Conservation (phyloP, 2,113 vertebrate species). For the Laterallus jamaicensis region DNA sequence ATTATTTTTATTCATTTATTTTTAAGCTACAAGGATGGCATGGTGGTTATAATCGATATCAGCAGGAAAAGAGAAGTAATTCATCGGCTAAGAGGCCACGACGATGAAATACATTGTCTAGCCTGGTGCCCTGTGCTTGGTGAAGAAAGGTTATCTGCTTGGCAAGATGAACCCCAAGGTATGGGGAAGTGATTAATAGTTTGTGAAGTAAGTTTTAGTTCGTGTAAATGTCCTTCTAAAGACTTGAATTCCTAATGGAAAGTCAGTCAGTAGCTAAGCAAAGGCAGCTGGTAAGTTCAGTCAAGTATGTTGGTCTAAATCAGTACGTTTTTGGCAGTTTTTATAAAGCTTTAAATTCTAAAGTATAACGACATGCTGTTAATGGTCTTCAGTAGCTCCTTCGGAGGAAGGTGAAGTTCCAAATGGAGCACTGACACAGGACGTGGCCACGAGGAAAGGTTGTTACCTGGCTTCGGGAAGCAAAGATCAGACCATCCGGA, state of each 20-base stretch:
- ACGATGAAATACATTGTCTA: constrained; percentile 93
- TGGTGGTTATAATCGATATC: constrained; percentile 91
- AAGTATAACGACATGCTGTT: not conserved
- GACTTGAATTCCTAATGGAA: not conserved
- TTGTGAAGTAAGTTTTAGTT: not conserved
- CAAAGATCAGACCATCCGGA: constrained; percentile 92
- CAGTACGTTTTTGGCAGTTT: not conserved
- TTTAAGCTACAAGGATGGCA: constrained; percentile 94
- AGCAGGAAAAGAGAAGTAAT: constrained; percentile 89
- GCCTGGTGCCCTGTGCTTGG: constrained; percentile 84
- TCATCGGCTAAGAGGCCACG: constrained; percentile 90
- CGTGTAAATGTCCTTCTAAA: not conserved
- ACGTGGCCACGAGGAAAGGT: constrained; percentile 59
- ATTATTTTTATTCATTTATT: constrained; percentile 14
- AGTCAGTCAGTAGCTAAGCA: not conserved
- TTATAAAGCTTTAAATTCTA: not conserved
- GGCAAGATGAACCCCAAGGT: constrained; percentile 81
- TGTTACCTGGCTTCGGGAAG: constrained; percentile 92
- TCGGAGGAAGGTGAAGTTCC: constrained; percentile 62
- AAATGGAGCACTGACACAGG: constrained; percentile 62
- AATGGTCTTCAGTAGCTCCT: not conserved
- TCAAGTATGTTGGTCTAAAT: not conserved
- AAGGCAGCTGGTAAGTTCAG: not conserved
- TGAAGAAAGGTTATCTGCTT: constrained; percentile 72
- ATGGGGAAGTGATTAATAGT: not conserved